Base-by-base conservation (phyloP, 1,140 invertebrate genomes). In the Trichonephila clavata region DNA sequence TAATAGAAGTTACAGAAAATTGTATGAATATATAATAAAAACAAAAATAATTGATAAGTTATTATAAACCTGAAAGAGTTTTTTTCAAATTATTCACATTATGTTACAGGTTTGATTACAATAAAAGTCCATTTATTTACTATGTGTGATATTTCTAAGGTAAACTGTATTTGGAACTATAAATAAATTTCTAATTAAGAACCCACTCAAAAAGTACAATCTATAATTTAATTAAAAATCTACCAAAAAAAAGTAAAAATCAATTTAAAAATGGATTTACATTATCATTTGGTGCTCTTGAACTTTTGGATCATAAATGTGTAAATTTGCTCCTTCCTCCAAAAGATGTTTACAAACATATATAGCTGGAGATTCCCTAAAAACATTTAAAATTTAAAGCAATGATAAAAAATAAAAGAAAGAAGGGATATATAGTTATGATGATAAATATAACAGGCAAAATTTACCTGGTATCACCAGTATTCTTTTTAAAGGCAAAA, bases 401-500 rank as follows among this genome's bases (percentile, higher is more conserved):
- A 27, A 77, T n/a, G 71, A 90, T 16, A 43, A 50, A 50, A 50
- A 10, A 13, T 5, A 24, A 71, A 50, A 14, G 32, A 61, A 65
- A 63, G 32, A 88, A 20, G 32, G 63, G 8, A 24, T 88, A 7
- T 13, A 50, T 5, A 50, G 7, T 10, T 39, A 50, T 50, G 10
- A 50, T 10, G 50, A 50, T 50, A 50, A 50, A 7, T 50, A 50
- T 50, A 50, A 50, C 50, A 80, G 16, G 24, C 4, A 80, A 14
- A 14, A 83, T 84, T 57, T 95, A 96, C 96, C 96, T 97, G 0
- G 99, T 99, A 95, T 99, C 99, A 8, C 98, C 99, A 0, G 99
- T 99, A 96, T 99, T 98, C 95, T 99, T 99, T 96, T 99, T 99
- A 95, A 99, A 99, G 2, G 99, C 98, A 96, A 99, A 99, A 13